phyloP scores from a whole-genome alignment of 2,113 vertebrate genomes.

The Romanogobio albipinnatus region DNA sequence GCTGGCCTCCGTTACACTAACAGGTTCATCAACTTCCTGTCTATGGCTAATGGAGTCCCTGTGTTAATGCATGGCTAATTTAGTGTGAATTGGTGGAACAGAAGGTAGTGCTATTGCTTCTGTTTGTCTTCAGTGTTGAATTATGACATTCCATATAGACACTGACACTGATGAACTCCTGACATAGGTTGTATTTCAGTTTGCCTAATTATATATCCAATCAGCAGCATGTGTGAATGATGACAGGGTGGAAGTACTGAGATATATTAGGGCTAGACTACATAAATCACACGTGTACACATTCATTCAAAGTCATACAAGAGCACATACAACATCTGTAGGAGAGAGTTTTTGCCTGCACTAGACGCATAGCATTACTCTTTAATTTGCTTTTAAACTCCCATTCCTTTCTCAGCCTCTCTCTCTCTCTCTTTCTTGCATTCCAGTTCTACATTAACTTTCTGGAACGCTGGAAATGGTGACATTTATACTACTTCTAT shows the following conservation, averaged over 20 bases:
- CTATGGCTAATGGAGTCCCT: conserved; percentile 13
- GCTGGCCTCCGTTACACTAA: not conserved
- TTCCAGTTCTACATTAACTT: not conserved
- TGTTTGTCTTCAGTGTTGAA: not conserved
- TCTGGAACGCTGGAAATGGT: not conserved
- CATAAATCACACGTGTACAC: conserved; percentile 42
- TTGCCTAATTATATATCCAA: conserved; percentile 51
- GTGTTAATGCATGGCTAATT: conserved; percentile 25
- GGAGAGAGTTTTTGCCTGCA: conserved; percentile 6
- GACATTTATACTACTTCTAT: not conserved
- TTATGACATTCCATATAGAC: conserved; percentile 30
- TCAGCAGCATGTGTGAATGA: conserved; percentile 35
- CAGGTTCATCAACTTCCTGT: not conserved
- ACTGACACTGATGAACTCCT: conserved; percentile 45
- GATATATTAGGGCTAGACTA: conserved; percentile 21
- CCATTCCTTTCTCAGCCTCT: not conserved
- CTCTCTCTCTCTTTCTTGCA: not conserved
- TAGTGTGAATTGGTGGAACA: conserved; percentile 8
- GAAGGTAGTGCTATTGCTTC: not conserved
- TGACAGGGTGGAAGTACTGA: conserved; percentile 9
- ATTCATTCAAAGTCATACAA: conserved; percentile 16
- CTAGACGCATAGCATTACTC: conserved; percentile 15
- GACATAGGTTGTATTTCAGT: conserved; percentile 31
- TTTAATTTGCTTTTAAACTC: conserved; percentile 12
- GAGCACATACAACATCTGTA: conserved; percentile 41